Evolutionary conservation across 2,797 vertebrate genomes (phyloP).

Genomic region (Phoeniculus purpureus): DNA sequence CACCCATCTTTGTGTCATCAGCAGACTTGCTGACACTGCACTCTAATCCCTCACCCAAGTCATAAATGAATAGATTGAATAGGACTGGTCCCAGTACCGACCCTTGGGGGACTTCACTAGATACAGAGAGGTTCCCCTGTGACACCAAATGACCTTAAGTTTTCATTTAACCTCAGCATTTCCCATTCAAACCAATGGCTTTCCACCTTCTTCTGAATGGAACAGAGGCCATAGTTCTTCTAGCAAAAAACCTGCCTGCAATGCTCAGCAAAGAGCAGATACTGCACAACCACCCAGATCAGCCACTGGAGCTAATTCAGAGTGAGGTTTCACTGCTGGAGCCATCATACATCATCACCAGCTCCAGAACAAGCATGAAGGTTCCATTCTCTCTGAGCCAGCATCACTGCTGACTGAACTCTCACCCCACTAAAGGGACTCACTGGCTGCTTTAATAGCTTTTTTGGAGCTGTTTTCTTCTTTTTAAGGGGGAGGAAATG

Average conservation of each 20-base stretch:
- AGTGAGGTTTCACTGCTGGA: neutral
- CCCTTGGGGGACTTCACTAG: too few species aligned
- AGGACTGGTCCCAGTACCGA: too few species aligned
- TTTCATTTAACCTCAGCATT: conserved; percentile 14
- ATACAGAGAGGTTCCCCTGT: neutral
- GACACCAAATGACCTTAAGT: neutral
- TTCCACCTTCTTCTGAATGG: neutral
- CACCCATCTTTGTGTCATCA: too few species aligned
- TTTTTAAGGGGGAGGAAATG: neutral
- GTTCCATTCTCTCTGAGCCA: neutral
- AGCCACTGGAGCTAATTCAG: neutral
- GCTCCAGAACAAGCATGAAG: fast-evolving
- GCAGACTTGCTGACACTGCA: too few species aligned
- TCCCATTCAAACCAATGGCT: neutral
- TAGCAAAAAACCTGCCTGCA: neutral
- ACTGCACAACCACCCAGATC: neutral
- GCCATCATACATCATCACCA: fast-evolving
- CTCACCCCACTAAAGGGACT: neutral
- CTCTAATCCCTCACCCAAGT: too few species aligned
- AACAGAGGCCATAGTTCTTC: neutral
- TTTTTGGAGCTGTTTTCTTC: neutral
- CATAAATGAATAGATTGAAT: too few species aligned
- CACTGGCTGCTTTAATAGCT: neutral
- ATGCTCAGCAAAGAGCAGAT: neutral
- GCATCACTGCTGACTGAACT: neutral